These are phyloP conservation scores for Eupithecia pulchellata DNA, from an alignment of 2,888 invertebrate genomes.

Conservation along the genomic window DNA sequence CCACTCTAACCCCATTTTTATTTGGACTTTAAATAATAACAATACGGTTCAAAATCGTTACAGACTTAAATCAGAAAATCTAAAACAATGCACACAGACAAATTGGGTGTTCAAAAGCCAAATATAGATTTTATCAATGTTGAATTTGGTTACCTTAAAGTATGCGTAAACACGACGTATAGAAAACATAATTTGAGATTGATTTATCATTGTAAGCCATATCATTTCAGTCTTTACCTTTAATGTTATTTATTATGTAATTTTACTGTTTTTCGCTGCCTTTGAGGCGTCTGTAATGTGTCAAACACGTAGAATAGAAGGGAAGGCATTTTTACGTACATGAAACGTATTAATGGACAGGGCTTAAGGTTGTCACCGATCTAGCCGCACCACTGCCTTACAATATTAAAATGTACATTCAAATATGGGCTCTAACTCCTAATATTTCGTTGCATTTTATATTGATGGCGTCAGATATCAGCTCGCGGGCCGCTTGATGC, in stretches of 20 bases:
- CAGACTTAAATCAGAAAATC: constrained; percentile 3
- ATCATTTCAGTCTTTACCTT: constrained; percentile 37
- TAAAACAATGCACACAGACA: constrained; percentile 14
- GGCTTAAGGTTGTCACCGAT: background rate
- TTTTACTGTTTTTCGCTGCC: constrained; percentile 40
- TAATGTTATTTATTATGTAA: constrained; percentile 49
- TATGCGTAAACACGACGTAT: constrained; percentile 2
- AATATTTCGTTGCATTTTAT: background rate
- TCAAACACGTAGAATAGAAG: constrained; percentile 51
- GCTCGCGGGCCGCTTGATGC: background rate
- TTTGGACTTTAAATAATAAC: constrained; percentile 1
- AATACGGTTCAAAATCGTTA: constrained; percentile 15
- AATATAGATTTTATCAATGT: background rate
- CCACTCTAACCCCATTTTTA: background rate
- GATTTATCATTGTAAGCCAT: constrained; percentile 29
- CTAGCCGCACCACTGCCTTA: background rate
- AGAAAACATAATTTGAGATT: background rate
- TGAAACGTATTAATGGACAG: background rate
- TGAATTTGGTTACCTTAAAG: background rate
- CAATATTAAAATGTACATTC: background rate
- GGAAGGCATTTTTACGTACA: background rate
- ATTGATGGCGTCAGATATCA: background rate
- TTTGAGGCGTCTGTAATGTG: constrained; percentile 53
- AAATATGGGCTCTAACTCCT: background rate
- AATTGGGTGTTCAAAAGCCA: background rate